A percentile compares a stretch with the other conserved stretches of the same genome.
Conservation (phyloP, 2,797 vertebrate species). For the Aquila chrysaetos region DNA sequence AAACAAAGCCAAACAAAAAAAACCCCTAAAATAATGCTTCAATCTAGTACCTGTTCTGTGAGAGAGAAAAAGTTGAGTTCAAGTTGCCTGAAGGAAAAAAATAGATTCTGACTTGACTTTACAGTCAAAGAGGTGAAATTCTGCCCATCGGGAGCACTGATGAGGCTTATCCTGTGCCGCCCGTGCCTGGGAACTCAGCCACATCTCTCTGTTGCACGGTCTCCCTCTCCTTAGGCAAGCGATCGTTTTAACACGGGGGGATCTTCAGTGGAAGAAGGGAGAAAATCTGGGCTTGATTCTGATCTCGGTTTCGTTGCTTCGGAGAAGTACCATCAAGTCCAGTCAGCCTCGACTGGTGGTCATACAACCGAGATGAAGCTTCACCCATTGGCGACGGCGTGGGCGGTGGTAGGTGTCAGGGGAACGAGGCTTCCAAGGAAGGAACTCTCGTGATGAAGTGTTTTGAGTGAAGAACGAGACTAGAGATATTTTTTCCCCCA, state of each 20-base stretch:
- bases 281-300: not conserved
- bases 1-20: not conserved
- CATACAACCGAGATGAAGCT: not conserved
- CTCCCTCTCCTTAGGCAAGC: rapidly evolving
- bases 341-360: not conserved
- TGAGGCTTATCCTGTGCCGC: not conserved
- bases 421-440: not conserved
- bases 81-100: not conserved
- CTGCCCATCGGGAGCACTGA: not conserved
- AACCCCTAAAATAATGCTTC: not conserved
- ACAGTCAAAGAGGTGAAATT: not conserved
- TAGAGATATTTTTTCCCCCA: not conserved
- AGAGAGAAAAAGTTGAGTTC: not conserved
- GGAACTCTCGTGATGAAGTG: not conserved
- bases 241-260: rapidly evolving
- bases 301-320: not conserved
- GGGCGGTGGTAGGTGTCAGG: not conserved
- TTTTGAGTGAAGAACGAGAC: not conserved
- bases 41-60: not conserved
- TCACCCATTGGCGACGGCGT: rapidly evolving
- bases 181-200: rapidly evolving
- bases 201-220: rapidly evolving
- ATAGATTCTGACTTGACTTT: not conserved
- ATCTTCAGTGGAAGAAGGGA: not conserved
- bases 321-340: not conserved